phyloP scores from a whole-genome alignment of 2,888 invertebrate species.

The Tinea semifulvella region DNA sequence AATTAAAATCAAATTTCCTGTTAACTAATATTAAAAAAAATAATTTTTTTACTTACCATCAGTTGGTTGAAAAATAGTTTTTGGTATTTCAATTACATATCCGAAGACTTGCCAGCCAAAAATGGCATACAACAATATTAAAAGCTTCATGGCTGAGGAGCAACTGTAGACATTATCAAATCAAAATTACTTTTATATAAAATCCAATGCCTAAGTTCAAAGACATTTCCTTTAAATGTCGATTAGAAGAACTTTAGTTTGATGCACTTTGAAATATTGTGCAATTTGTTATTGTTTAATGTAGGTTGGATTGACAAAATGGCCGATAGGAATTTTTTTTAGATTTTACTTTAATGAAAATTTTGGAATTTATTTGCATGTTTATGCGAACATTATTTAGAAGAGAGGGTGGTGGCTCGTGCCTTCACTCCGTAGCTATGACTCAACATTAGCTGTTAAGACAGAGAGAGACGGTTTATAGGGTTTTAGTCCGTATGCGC shows the following conservation, averaged over 20 bases:
- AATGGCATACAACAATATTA: background rate
- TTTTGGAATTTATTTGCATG: too few relatives aligned
- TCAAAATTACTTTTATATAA: background rate
- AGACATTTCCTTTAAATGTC: background rate
- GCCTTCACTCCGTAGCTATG: too few relatives aligned
- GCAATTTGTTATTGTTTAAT: too few relatives aligned
- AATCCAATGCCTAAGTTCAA: background rate
- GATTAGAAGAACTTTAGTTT: constrained; percentile 3
- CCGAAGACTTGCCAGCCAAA: constrained; percentile 2
- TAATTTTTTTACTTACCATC: constrained; percentile 1
- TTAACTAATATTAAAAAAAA: constrained; percentile 1
- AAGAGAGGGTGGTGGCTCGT: too few relatives aligned
- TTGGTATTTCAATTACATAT: constrained; percentile 7
- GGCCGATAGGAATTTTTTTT: too few relatives aligned
- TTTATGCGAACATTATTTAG: too few relatives aligned
- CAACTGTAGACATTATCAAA: background rate
- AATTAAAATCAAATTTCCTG: too few relatives aligned
- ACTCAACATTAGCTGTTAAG: too few relatives aligned
- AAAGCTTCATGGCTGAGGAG: background rate
- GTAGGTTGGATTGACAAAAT: too few relatives aligned
- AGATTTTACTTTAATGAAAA: too few relatives aligned
- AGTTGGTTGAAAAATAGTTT: background rate
- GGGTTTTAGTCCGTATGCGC: too few relatives aligned
- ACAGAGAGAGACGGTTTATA: too few relatives aligned
- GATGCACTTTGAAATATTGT: constrained; percentile 3